Evolutionary conservation across 2,888 invertebrate species (phyloP).

Genomic region (Phragmatobia fuliginosa): DNA sequence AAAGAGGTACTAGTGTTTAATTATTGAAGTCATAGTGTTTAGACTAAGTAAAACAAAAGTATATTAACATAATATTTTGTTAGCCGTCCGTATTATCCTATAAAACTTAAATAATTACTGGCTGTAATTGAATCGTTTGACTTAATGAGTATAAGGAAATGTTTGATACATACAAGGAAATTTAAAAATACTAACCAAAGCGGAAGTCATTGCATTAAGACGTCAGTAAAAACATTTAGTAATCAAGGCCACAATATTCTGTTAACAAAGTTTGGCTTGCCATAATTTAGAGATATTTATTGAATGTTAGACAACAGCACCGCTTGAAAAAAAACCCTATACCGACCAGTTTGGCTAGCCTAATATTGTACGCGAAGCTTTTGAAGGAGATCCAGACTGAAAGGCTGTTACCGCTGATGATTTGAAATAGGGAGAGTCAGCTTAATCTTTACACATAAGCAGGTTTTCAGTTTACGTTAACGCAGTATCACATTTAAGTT

Average conservation of each 20-base stretch:
- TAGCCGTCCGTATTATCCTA: neutral
- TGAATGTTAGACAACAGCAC: neutral
- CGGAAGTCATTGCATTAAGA: neutral
- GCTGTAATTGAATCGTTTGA: neutral
- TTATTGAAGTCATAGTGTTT: conserved; percentile 1
- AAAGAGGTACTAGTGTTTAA: neutral
- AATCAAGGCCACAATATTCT: neutral
- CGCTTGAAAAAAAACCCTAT: too few relatives aligned
- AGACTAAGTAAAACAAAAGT: conserved; percentile 1
- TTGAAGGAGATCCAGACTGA: too few relatives aligned
- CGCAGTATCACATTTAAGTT: too few relatives aligned
- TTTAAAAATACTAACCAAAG: neutral
- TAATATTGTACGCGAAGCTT: too few relatives aligned
- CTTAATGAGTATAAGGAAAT: neutral
- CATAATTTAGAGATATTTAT: neutral
- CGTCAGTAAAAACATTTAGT: neutral
- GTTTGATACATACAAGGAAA: neutral
- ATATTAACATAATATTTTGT: neutral
- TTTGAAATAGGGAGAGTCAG: too few relatives aligned
- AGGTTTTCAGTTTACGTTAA: too few relatives aligned
- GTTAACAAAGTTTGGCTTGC: neutral
- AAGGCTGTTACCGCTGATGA: too few relatives aligned
- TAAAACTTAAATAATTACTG: neutral
- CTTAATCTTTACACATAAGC: too few relatives aligned
- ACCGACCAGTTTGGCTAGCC: too few relatives aligned